Base-by-base conservation (phyloP, 1,140 invertebrate species). In the Mylabris phalerata region DNA sequence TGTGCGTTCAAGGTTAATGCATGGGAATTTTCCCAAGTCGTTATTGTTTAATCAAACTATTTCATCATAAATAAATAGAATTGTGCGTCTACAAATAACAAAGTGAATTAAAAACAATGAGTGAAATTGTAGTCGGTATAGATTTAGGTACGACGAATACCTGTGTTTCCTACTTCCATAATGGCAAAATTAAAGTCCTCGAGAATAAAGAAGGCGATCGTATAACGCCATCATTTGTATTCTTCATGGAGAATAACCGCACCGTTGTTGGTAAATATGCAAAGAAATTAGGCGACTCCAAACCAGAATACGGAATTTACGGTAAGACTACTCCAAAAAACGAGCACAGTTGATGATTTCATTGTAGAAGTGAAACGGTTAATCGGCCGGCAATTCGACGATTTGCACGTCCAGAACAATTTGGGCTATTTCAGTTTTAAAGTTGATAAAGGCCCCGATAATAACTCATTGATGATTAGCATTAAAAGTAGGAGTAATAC, bases 131-230 rank as follows among this genome's bases (percentile, higher is more conserved):
- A 11, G 43, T 52, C 43, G 50, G 50, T 2, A 52, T 52, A 1
- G 50, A 52, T 25, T 25, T 52, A 25, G 58, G 58, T 38, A 60
- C 58, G 4, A 60, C 58, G 10, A 56, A 60, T 39, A 48, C 51
- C 26, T 60, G 52, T 49, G 58, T 41, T 6, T 45, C 51, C 9
- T 47, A 55, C 9, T 39, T 41, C 5, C 9, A 25, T 10, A 39
- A 50, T 6, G 43, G 43, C 9, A 46, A 32, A n/a, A 19, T 89
- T 2, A 88, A 92, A 73, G 90, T 92, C 67, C 89, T 92, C 64
- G 86, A 86, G 65, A 92, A 92, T 66, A 87, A 90, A 65, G 84
- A 89, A 72, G 89, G 89, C 2, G 90, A 90, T 71, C 71, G 87
- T 57, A 90, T 86, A 27, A 90, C 88, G 38, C 88, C 86, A 2